Conservation (phyloP, 1,140 invertebrate genomes). For the Brachionus koreanus region DNA sequence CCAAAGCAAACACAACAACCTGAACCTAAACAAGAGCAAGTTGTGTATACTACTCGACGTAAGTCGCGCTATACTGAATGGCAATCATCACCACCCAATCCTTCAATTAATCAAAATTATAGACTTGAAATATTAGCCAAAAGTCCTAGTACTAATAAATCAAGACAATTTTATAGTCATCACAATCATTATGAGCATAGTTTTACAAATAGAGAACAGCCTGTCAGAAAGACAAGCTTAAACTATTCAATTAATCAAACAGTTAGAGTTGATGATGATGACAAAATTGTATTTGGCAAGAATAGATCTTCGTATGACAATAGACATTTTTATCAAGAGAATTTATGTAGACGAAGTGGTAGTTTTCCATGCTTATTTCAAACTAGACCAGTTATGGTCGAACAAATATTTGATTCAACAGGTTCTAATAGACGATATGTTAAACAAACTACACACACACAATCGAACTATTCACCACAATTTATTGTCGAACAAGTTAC, state of each 20-base stretch:
- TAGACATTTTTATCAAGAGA: neutral
- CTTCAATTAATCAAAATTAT: neutral
- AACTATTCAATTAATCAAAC: neutral
- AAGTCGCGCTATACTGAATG: slow-evolving; percentile 41
- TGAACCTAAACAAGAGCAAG: neutral
- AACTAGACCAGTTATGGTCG: neutral
- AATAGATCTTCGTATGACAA: neutral
- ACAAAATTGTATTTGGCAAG: neutral
- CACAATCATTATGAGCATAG: neutral
- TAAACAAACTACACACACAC: slow-evolving; percentile 23
- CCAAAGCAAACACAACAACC: neutral
- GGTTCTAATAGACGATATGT: neutral
- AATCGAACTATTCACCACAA: neutral
- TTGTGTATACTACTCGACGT: neutral
- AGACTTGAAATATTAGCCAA: slow-evolving; percentile 14
- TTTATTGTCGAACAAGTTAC: neutral
- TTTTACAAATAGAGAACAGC: neutral
- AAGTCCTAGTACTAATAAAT: neutral
- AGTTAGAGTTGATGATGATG: neutral
- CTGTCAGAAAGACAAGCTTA: too few relatives aligned
- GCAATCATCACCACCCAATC: neutral
- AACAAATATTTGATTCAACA: neutral
- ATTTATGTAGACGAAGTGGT: neutral
- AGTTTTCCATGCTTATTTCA: slow-evolving; percentile 7
- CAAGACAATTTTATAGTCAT: neutral